Evolutionary conservation across 1,140 invertebrate genomes (phyloP).

Genomic region (fruit fly (Drosophila melanogaster)): DNA sequence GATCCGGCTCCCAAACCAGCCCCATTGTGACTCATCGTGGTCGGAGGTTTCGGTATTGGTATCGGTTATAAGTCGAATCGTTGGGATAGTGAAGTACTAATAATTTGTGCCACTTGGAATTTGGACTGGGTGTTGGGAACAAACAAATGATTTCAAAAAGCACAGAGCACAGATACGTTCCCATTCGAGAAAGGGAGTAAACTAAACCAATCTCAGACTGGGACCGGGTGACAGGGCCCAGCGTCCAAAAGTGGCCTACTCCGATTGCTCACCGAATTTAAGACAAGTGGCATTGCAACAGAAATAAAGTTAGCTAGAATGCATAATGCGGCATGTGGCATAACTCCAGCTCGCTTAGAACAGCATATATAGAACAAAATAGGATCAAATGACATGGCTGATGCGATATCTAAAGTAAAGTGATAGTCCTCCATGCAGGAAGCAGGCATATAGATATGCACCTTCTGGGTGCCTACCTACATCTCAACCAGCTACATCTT

Average conservation of each 20-base stretch:
- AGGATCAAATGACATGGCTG: not conserved
- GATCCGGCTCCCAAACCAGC: constrained; percentile 1
- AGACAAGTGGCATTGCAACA: too few relatives aligned
- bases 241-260: not conserved
- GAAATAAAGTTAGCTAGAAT: not conserved
- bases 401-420: not conserved
- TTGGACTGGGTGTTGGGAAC: constrained; percentile 14
- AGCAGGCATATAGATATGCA: too few relatives aligned
- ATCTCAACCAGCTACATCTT: too few relatives aligned
- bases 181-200: not conserved
- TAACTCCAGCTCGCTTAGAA: not conserved
- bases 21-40: constrained; percentile 23
- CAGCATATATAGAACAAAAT: not conserved
- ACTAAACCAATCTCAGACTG: not conserved
- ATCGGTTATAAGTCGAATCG: not conserved
- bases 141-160: constrained; percentile 4
- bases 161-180: constrained; percentile 1
- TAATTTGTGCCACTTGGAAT: constrained; percentile 56
- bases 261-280: not conserved
- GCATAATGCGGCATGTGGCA: not conserved
- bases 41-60: not conserved
- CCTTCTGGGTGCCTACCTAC: too few relatives aligned
- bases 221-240: not conserved
- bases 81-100: not conserved
- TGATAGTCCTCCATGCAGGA: not conserved